These are phyloP conservation scores for Gallirallus australis DNA, from an alignment of 2,797 vertebrate genomes.

Conservation along the genomic window DNA sequence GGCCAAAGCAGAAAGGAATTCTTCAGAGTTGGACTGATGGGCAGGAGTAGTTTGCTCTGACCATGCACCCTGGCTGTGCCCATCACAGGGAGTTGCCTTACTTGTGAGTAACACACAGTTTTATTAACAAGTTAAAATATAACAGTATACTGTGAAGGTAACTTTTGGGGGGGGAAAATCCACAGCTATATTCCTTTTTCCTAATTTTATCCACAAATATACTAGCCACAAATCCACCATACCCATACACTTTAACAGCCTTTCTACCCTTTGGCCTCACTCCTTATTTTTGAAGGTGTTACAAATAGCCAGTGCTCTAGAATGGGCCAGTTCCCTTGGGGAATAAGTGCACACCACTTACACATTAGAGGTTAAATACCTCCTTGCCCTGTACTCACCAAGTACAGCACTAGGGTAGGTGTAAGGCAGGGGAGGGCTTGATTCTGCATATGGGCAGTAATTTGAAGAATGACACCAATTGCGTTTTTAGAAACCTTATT, in stretches of 20 bases:
- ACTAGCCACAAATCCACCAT: neutral
- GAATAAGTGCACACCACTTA: neutral
- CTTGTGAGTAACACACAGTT: neutral
- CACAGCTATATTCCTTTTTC: neutral
- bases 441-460: neutral
- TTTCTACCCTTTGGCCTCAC: neutral
- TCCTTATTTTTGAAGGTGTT: neutral
- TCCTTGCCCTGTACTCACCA: neutral
- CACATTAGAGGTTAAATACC: neutral
- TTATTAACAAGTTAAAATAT: neutral
- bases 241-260: neutral
- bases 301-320: neutral
- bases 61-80: rapidly evolving
- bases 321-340: neutral
- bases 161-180: neutral
- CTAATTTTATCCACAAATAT: neutral
- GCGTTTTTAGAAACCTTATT: neutral
- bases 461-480: neutral
- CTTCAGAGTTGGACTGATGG: neutral
- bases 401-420: neutral
- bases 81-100: rapidly evolving
- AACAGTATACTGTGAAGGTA: neutral
- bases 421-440: neutral
- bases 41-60: neutral
- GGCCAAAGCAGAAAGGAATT: neutral